Conservation (phyloP, 2,797 vertebrate species). For the Vultur gryphus region DNA sequence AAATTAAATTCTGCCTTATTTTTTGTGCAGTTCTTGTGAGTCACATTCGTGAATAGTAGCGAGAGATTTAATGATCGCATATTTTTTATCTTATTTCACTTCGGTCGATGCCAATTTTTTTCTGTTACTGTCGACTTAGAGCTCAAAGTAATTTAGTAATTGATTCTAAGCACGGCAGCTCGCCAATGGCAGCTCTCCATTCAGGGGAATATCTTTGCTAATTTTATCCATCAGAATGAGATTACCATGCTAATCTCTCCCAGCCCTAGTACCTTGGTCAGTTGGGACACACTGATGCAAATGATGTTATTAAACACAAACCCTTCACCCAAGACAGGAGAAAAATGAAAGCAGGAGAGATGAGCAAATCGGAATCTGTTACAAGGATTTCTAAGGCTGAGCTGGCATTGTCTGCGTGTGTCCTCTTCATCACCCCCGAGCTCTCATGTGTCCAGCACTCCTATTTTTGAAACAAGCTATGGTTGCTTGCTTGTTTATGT, state of each 20-base stretch:
- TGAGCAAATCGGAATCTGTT: conserved; percentile 27
- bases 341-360: conserved; percentile 68
- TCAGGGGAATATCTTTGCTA: conserved; percentile 98
- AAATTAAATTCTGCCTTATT: conserved; percentile 99
- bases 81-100: conserved; percentile 98
- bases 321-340: conserved; percentile 63
- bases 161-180: conserved; percentile 95
- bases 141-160: conserved; percentile 99
- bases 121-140: conserved; percentile 99
- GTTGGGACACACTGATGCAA: conserved; percentile 85
- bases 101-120: conserved; percentile 98
- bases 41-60: conserved; percentile 96
- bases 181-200: conserved; percentile 89
- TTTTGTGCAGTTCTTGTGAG: conserved; percentile 98
- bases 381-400: conserved; percentile 24
- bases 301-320: conserved; percentile 81
- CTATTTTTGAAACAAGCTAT: background rate
- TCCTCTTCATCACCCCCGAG: background rate
- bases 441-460: background rate
- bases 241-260: conserved; percentile 98
- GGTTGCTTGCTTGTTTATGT: background rate
- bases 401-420: background rate
- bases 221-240: conserved; percentile 98
- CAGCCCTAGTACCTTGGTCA: conserved; percentile 85
- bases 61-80: conserved; percentile 99